Percentiles rank a stretch among this genome's conserved stretches.
These are phyloP conservation scores for Eidolon dupreanum DNA, from an alignment of 2,797 vertebrate genomes.

Conservation along the genomic window DNA sequence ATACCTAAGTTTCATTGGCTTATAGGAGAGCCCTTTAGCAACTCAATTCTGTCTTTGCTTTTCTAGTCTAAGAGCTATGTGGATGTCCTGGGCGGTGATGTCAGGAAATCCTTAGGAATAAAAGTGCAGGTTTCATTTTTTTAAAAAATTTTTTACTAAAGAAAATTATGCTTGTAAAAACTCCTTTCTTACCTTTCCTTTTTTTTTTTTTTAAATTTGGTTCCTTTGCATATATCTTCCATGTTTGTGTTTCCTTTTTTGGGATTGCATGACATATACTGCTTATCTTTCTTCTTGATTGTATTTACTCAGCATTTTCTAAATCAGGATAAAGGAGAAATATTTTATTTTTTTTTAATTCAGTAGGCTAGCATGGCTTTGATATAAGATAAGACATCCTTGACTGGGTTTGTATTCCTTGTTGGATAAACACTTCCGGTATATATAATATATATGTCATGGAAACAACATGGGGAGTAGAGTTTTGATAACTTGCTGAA, in stretches of 20 bases:
- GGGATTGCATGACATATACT: slow-evolving; percentile 72
- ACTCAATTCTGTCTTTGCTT: background rate
- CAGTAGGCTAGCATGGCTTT: slow-evolving; percentile 85
- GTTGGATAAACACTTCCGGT: slow-evolving; percentile 87
- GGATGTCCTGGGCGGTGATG: background rate
- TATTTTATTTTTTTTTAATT: slow-evolving; percentile 85
- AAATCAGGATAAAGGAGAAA: slow-evolving; percentile 86
- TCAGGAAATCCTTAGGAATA: background rate
- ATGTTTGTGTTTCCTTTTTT: background rate
- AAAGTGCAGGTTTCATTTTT: background rate
- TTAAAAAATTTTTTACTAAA: background rate
- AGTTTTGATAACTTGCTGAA: slow-evolving; percentile 73
- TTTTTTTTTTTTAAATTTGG: background rate
- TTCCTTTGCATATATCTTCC: accelerated
- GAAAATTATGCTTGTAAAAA: background rate
- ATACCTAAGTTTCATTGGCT: no score
- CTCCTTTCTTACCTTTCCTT: background rate
- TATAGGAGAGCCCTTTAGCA: background rate
- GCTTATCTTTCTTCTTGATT: slow-evolving; percentile 66
- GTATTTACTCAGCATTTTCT: slow-evolving; percentile 80
- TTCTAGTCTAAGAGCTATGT: background rate
- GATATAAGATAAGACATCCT: slow-evolving; percentile 88
- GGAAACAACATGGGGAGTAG: slow-evolving; percentile 76
- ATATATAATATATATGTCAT: slow-evolving; percentile 60
- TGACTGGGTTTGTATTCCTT: slow-evolving; percentile 85